phyloP scores from a whole-genome alignment of 2,888 invertebrate genomes.

The Leucophora obtusa region DNA sequence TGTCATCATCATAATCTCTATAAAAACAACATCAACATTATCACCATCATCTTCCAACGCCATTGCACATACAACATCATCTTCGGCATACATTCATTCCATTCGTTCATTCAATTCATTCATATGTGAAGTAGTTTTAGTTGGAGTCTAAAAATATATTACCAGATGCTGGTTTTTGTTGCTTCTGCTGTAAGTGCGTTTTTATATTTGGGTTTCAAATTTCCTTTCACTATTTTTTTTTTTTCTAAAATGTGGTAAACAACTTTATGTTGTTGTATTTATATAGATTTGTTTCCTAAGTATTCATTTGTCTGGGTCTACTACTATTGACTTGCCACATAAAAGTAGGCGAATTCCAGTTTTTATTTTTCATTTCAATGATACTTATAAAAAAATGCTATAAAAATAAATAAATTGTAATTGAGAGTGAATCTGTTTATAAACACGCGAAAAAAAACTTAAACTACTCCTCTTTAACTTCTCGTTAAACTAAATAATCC shows the following conservation, averaged over 20 bases:
- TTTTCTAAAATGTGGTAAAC: conserved; percentile 14
- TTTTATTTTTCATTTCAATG: conserved; percentile 26
- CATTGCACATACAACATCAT: conserved; percentile 2
- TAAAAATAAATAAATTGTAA: conserved; percentile 27
- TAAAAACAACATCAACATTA: conserved; percentile 15
- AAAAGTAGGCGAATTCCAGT: conserved; percentile 47
- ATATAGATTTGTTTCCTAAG: neutral
- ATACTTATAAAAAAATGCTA: neutral
- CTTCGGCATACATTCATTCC: conserved; percentile 15
- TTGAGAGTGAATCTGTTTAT: conserved; percentile 48
- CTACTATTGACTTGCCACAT: conserved; percentile 25
- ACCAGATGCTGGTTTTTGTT: conserved; percentile 18
- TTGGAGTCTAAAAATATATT: conserved; percentile 24
- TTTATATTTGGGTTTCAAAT: conserved; percentile 54
- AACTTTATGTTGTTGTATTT: conserved; percentile 6
- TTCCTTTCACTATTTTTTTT: conserved; percentile 62
- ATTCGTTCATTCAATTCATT: conserved; percentile 12
- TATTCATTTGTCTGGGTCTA: conserved; percentile 19
- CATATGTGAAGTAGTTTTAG: conserved; percentile 48
- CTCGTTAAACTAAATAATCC: neutral
- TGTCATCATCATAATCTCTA: conserved; percentile 42
- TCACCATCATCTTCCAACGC: conserved; percentile 11
- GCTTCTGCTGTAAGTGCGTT: conserved; percentile 53
- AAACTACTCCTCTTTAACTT: conserved; percentile 1
- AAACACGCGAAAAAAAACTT: conserved; percentile 30